Conservation (phyloP, 1,140 invertebrate genomes). For the Phymorhynchus buccinoides region DNA sequence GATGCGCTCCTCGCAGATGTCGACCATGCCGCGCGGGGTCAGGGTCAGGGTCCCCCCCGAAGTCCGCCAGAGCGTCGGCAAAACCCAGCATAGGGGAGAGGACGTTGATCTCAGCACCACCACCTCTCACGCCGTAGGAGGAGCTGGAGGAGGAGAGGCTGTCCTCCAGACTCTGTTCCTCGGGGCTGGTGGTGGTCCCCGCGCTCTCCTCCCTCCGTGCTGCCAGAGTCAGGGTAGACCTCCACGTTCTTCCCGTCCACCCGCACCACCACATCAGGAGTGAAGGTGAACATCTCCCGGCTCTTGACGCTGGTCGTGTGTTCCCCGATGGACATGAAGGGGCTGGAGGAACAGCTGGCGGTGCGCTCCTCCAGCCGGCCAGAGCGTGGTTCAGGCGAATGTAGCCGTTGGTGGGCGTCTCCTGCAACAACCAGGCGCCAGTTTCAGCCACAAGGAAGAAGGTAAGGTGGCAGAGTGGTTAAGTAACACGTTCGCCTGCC, state of each 20-base stretch:
- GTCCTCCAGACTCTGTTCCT: neutral
- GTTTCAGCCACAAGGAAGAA: too few relatives aligned
- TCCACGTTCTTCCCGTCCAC: neutral
- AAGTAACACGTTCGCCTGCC: too few relatives aligned
- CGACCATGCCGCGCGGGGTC: conserved; percentile 1
- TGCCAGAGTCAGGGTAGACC: neutral
- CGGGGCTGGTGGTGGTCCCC: neutral
- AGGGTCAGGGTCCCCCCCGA: neutral
- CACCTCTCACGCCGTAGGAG: neutral
- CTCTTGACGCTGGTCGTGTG: neutral
- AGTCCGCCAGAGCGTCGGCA: neutral
- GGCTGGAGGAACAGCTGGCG: neutral
- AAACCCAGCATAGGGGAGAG: neutral
- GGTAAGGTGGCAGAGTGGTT: too few relatives aligned
- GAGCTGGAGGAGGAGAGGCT: neutral
- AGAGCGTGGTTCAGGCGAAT: too few relatives aligned
- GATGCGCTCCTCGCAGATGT: conserved; percentile 30
- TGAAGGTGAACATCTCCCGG: neutral
- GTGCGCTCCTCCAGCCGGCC: neutral
- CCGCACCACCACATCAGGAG: neutral
- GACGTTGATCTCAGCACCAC: neutral
- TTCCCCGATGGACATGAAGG: neutral
- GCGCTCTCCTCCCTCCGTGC: neutral
- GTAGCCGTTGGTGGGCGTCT: too few relatives aligned
- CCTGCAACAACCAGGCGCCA: too few relatives aligned